Evolutionary conservation across 2,113 vertebrate genomes (phyloP), one percentile per base, ranked within the genome.

Genomic region (Oxyura jamaicensis): DNA sequence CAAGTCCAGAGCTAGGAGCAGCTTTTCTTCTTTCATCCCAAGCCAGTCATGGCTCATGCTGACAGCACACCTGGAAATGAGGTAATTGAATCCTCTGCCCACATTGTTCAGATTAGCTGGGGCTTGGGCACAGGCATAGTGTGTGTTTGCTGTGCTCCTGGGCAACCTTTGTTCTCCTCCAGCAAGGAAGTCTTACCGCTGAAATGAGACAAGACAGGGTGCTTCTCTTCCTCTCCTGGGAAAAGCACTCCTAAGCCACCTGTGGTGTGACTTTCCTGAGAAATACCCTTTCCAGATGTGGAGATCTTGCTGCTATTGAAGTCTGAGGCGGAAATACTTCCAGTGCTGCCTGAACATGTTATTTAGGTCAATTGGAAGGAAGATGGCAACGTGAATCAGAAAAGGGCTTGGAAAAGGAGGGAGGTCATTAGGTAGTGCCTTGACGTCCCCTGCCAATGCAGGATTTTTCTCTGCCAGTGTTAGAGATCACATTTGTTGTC

Each of bases 41-140:
- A 83, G 96, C 95, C 95, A 96, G 81, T 66, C 41, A 2, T 84
- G 86, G 90, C 83, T 95, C 44, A 10, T 33, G 74, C 92, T 96
- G 96, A 91, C 88, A 82, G 95, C 71, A 36, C 92, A 92, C 93
- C 95, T 97, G 96, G 95, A 96, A 96, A 93, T 96, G 93, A 96
- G 88, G 96, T 94, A 93, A 96, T 74, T 13, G 53, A 73, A 71
- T 76, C 15, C 85, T 92, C 95, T 96, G 88, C 96, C 96, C 84
- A 66, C 96, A 59, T 76, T 74, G 86, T 79, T 94, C 65, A 58
- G 83, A 73, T 91, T 60, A 75, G 73, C 80, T 68, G 80, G 79
- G 63, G 63, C 68, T 74, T 53, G 76, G 95, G 83, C 86, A 73
- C 83, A 85, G 69, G 11, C 3, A 0, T 1, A 58, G 71, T 5